Conservation (phyloP, 2,113 vertebrate species). For the Sorex fumeus region DNA sequence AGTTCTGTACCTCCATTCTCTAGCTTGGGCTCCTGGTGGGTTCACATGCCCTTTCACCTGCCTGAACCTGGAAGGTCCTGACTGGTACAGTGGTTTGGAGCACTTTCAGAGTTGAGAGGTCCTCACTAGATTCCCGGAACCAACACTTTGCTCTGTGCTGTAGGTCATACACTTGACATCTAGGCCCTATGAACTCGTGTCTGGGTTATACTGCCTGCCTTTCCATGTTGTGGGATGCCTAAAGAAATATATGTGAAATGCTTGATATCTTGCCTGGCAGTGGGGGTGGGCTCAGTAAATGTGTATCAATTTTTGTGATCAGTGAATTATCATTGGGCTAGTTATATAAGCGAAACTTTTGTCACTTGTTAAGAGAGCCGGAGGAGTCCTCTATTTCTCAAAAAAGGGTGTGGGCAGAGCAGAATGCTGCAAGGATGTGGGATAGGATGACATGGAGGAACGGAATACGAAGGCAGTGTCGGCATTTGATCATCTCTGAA, state of each 20-base stretch:
- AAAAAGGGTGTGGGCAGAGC: slow-evolving; percentile 12
- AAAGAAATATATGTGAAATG: slow-evolving; percentile 28
- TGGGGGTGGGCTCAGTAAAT: slow-evolving; percentile 44
- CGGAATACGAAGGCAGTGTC: background rate
- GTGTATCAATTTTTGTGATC: background rate
- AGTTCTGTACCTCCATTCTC: background rate
- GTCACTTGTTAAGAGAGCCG: slow-evolving; percentile 46
- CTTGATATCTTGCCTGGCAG: slow-evolving; percentile 22
- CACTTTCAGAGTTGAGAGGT: background rate
- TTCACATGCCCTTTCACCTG: background rate
- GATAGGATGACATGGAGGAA: background rate
- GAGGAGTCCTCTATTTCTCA: background rate
- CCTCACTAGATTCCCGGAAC: background rate
- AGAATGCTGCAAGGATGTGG: slow-evolving; percentile 2
- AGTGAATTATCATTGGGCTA: slow-evolving; percentile 31
- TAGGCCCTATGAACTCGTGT: background rate
- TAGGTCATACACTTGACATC: background rate
- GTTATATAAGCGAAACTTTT: slow-evolving; percentile 50
- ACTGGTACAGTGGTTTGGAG: background rate
- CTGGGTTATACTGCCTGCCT: background rate
- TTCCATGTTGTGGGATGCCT: slow-evolving; percentile 3
- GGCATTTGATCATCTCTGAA: background rate
- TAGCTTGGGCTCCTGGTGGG: background rate
- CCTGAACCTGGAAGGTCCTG: background rate
- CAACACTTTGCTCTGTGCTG: background rate